These are phyloP conservation scores for Portunus trituberculatus DNA, from an alignment of 1,140 invertebrate genomes.

Conservation along the genomic window DNA sequence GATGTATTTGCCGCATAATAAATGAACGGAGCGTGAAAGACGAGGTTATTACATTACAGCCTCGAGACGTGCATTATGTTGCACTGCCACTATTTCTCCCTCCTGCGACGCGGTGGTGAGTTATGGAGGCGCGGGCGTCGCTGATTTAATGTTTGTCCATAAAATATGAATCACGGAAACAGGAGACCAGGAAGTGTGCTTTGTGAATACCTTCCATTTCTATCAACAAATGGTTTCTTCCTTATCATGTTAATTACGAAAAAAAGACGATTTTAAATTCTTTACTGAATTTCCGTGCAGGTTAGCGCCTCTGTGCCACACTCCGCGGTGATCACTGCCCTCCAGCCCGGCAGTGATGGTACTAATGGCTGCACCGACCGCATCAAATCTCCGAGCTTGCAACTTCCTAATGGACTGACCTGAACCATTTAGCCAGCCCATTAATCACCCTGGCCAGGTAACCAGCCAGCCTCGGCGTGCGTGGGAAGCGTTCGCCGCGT, in stretches of 20 bases:
- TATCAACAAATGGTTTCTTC: background rate
- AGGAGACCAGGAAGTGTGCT: background rate
- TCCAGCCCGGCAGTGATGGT: background rate
- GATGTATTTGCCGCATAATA: background rate
- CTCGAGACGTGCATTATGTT: constrained; percentile 11
- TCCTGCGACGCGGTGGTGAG: background rate
- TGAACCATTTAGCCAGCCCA: background rate
- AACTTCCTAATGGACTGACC: background rate
- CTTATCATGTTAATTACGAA: background rate
- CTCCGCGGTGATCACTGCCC: background rate
- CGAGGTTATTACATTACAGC: constrained; percentile 11
- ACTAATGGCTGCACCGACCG: background rate
- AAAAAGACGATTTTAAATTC: background rate
- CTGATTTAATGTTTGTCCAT: background rate
- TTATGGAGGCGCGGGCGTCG: background rate
- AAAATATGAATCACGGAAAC: background rate
- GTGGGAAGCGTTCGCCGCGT: no score
- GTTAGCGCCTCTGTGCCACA: no score
- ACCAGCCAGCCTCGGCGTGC: background rate
- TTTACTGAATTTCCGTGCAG: background rate
- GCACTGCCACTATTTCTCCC: constrained; percentile 3
- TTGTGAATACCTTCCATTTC: background rate
- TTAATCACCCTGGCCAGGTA: background rate
- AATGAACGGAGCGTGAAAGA: constrained; percentile 8
- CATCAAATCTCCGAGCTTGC: background rate